Evolutionary conservation across 2,888 invertebrate genomes (phyloP).

Genomic region (Dorcus parallelipipedus): DNA sequence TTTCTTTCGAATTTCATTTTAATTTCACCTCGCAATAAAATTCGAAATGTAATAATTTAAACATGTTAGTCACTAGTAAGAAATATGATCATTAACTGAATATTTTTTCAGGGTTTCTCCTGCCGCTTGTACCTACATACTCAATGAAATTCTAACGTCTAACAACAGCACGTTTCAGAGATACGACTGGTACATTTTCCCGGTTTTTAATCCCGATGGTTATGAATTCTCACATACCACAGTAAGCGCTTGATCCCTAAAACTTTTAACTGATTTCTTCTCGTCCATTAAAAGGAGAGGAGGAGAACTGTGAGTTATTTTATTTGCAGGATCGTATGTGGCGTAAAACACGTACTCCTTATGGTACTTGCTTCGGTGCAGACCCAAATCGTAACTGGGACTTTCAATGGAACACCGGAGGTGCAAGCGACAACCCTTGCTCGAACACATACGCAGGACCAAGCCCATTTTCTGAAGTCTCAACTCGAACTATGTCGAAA

Average conservation of each 20-base stretch:
- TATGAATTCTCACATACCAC: slow-evolving; percentile 61
- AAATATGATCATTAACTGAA: not conserved
- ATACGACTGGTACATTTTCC: slow-evolving; percentile 74
- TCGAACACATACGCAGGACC: slow-evolving; percentile 64
- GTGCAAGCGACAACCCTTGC: slow-evolving; percentile 57
- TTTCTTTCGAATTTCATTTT: too few relatives aligned
- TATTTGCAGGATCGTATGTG: slow-evolving; percentile 59
- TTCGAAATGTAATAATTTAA: too few relatives aligned
- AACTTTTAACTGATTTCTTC: too few relatives aligned
- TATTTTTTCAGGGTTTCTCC: slow-evolving; percentile 38
- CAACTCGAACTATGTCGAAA: slow-evolving; percentile 55
- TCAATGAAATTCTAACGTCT: slow-evolving; percentile 64
- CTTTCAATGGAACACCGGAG: slow-evolving; percentile 60
- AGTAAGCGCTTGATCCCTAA: slow-evolving; percentile 47
- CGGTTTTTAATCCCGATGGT: slow-evolving; percentile 73
- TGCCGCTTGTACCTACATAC: slow-evolving; percentile 50
- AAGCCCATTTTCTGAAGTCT: slow-evolving; percentile 67
- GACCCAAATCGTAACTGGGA: slow-evolving; percentile 80
- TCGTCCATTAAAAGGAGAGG: not conserved
- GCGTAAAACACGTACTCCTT: slow-evolving; percentile 63
- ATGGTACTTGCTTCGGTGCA: slow-evolving; percentile 59
- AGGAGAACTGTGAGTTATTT: not conserved
- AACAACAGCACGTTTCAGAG: slow-evolving; percentile 59
- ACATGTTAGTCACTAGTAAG: not conserved
- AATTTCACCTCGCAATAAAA: too few relatives aligned